Conservation (phyloP, 1,140 invertebrate species). For the Anoplophora glabripennis region DNA sequence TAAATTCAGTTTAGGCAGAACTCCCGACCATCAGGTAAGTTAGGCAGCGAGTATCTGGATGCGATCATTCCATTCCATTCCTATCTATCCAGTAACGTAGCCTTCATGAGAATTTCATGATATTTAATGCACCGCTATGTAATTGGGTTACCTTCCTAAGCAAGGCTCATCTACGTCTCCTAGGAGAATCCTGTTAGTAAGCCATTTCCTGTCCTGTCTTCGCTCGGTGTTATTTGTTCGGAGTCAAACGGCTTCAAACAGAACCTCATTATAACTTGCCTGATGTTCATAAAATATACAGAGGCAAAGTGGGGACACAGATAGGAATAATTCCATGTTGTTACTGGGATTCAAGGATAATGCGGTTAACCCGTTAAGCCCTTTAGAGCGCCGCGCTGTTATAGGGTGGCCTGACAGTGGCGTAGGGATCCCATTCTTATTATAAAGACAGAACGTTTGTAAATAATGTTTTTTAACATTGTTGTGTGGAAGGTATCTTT, state of each 20-base stretch:
- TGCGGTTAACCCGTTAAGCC: conserved; percentile 36
- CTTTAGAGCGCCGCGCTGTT: conserved; percentile 34
- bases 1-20: not conserved
- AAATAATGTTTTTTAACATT: too few relatives aligned
- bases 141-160: conserved; percentile 32
- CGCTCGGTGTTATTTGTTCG: conserved; percentile 32
- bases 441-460: too few relatives aligned
- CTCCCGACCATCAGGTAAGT: not conserved
- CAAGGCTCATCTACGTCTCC: conserved; percentile 31
- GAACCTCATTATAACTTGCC: conserved; percentile 45
- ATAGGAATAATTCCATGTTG: conserved; percentile 38
- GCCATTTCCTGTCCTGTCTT: conserved; percentile 33
- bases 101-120: conserved; percentile 41
- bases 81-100: conserved; percentile 6
- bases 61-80: not conserved
- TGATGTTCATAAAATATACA: conserved; percentile 47
- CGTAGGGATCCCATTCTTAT: not conserved
- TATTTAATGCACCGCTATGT: conserved; percentile 40
- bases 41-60: too few relatives aligned
- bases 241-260: conserved; percentile 39
- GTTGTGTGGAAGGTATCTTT: too few relatives aligned
- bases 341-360: conserved; percentile 35
- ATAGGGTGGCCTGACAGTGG: conserved; percentile 10
- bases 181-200: conserved; percentile 25
- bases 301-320: conserved; percentile 19